A percentile compares a stretch with the other conserved stretches of the same genome.
phyloP scores from a whole-genome alignment of 2,113 vertebrate genomes.

The Lipophrys pholis region DNA sequence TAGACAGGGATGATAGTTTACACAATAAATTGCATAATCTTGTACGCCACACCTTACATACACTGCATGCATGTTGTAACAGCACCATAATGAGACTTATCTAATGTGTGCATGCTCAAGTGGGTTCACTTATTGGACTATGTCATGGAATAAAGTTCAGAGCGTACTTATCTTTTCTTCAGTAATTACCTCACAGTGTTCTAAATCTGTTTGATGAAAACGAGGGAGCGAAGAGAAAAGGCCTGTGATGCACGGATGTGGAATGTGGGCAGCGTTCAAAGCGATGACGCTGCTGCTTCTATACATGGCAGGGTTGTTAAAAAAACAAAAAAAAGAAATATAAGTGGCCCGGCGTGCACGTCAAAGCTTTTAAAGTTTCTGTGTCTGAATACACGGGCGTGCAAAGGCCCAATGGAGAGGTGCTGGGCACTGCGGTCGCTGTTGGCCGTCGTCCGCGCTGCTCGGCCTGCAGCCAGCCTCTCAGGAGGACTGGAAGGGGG shows the following conservation, averaged over 20 bases:
- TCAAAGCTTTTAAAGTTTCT: conserved; percentile 54
- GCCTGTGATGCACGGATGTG: conserved; percentile 48
- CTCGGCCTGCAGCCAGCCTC: conserved; percentile 43
- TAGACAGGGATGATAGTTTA: neutral
- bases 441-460: conserved; percentile 51
- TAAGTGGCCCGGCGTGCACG: neutral
- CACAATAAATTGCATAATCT: conserved; percentile 6
- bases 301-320: conserved; percentile 32
- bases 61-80: neutral
- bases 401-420: conserved; percentile 38
- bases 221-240: conserved; percentile 20
- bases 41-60: neutral
- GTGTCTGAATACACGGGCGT: conserved; percentile 29
- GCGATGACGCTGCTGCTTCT: conserved; percentile 29
- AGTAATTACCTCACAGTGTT: conserved; percentile 33
- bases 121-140: neutral
- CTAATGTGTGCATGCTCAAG: neutral
- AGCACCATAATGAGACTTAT: neutral
- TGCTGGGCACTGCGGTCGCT: conserved; percentile 14
- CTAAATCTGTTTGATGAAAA: conserved; percentile 57
- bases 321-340: conserved; percentile 52
- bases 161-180: conserved; percentile 34
- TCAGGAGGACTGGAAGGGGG: conserved; percentile 11
- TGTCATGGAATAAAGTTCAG: conserved; percentile 12
- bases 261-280: conserved; percentile 62